A percentile compares a stretch with the other conserved stretches of the same genome.
Evolutionary conservation across 2,888 invertebrate species (phyloP).

Genomic region (Microctonus hyperodae): DNA sequence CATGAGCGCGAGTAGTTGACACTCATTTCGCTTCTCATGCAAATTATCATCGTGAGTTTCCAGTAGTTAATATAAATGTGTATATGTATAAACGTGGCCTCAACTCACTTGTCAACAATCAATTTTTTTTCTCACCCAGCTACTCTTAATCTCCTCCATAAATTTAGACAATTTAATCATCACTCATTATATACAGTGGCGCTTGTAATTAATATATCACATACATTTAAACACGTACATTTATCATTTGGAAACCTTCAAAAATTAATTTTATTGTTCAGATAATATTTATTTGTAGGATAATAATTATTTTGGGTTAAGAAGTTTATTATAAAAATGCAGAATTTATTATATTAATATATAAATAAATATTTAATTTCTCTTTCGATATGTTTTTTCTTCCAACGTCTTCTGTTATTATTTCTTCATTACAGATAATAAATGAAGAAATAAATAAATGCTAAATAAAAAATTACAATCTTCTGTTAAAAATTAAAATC

Average conservation of each 20-base stretch:
- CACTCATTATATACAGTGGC: background rate
- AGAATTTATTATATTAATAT: too few species aligned
- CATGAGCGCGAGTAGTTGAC: conserved; percentile 36
- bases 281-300: too few species aligned
- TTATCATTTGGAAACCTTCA: background rate
- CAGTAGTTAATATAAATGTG: conserved; percentile 34
- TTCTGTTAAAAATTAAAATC: too few species aligned
- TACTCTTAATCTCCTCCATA: conserved; percentile 21
- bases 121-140: conserved; percentile 20
- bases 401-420: too few species aligned
- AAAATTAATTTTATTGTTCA: conserved; percentile 5
- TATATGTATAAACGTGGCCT: conserved; percentile 33
- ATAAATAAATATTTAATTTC: too few species aligned
- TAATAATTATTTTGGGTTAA: too few species aligned
- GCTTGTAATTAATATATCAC: conserved; percentile 27
- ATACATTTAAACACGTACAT: too few species aligned
- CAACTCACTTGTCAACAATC: conserved; percentile 16
- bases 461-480: too few species aligned
- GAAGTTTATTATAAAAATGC: too few species aligned
- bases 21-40: conserved; percentile 59
- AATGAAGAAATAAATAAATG: too few species aligned
- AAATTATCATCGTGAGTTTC: conserved; percentile 50
- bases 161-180: conserved; percentile 35
- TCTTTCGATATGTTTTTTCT: too few species aligned
- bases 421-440: too few species aligned